A percentile compares a stretch with the other conserved stretches of the same genome.
phyloP scores from a whole-genome alignment of 2,113 vertebrate species.

The Petromus typicus region DNA sequence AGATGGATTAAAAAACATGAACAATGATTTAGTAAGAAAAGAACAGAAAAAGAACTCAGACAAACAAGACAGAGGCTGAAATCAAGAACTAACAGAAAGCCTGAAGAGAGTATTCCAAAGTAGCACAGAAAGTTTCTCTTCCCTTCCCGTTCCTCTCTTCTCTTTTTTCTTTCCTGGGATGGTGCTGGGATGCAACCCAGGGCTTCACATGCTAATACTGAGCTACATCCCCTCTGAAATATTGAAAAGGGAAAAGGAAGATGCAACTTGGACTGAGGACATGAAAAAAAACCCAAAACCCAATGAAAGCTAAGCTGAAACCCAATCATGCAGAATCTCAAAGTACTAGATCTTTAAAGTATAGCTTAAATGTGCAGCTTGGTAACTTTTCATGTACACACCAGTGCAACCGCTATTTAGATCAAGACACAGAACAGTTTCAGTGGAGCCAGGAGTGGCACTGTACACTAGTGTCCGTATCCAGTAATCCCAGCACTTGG shows the following conservation, averaged over 20 bases:
- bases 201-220: neutral
- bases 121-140: neutral
- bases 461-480: neutral
- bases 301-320: neutral
- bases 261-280: neutral
- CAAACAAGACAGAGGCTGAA: conserved; percentile 5
- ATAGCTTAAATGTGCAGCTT: neutral
- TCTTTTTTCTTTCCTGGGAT: neutral
- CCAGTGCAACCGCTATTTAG: neutral
- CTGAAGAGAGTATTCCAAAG: conserved; percentile 6
- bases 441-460: neutral
- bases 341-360: neutral
- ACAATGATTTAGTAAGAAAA: neutral
- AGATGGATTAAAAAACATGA: neutral
- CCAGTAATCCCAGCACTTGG: neutral
- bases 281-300: neutral
- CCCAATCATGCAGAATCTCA: neutral
- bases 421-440: neutral
- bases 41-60: neutral
- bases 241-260: neutral
- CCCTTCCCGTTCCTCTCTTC: neutral
- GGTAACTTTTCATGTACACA: neutral
- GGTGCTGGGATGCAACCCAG: neutral
- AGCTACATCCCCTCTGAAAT: neutral
- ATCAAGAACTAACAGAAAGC: conserved; percentile 33